A percentile compares a stretch with the other conserved stretches of the same genome.
Conservation (phyloP, 1,140 invertebrate genomes). For the Calliphora vicina region DNA sequence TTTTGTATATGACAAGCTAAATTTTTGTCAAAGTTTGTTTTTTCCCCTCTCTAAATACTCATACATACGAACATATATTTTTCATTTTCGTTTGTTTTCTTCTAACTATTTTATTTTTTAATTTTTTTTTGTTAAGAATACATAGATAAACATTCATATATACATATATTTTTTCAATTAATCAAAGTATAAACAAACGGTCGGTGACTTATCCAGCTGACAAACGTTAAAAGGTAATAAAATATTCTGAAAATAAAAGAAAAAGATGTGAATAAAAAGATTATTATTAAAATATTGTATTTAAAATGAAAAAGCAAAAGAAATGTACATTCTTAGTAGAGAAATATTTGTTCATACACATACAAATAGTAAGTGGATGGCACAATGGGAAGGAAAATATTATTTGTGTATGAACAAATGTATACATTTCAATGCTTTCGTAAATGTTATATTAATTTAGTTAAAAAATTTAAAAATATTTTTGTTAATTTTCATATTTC, state of each 20-base stretch:
- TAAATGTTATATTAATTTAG: too few relatives aligned
- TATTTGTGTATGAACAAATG: too few relatives aligned
- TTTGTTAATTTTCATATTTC: too few relatives aligned
- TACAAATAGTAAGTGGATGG: too few relatives aligned
- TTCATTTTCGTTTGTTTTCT: neutral
- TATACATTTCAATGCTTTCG: too few relatives aligned
- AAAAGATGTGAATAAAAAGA: neutral
- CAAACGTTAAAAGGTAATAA: slow-evolving; percentile 27
- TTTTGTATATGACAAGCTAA: slow-evolving; percentile 31
- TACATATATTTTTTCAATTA: slow-evolving; percentile 30
- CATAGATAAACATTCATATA: neutral
- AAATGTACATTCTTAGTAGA: too few relatives aligned
- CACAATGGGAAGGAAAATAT: too few relatives aligned
- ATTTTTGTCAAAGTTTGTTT: slow-evolving; percentile 18
- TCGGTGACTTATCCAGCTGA: slow-evolving; percentile 20
- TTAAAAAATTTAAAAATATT: too few relatives aligned
- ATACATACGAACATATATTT: neutral
- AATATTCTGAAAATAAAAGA: slow-evolving; percentile 20
- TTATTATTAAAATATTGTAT: too few relatives aligned
- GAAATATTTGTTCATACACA: too few relatives aligned
- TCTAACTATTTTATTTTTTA: neutral
- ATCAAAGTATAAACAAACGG: slow-evolving; percentile 30
- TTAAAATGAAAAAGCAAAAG: too few relatives aligned
- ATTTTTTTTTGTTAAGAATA: neutral
- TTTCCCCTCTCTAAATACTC: too few relatives aligned